Evolutionary conservation across 2,888 invertebrate genomes (phyloP).

Genomic region (Operophtera brumata): DNA sequence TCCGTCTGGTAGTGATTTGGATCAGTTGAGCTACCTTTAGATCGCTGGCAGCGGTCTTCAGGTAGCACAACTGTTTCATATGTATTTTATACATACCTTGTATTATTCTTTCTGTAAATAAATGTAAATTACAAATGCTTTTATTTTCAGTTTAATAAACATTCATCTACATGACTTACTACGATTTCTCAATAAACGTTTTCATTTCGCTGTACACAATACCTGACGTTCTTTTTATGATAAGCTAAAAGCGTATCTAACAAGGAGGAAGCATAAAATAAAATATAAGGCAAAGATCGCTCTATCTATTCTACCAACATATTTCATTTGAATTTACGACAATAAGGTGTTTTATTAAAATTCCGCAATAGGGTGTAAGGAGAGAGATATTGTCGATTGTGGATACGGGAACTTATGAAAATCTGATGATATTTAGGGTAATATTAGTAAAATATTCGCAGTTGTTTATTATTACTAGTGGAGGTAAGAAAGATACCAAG

Average conservation of each 20-base stretch:
- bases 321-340: slow-evolving; percentile 52
- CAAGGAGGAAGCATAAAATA: slow-evolving; percentile 28
- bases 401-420: slow-evolving; percentile 23
- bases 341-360: slow-evolving; percentile 57
- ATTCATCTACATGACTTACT: no score
- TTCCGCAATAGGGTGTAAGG: slow-evolving; percentile 46
- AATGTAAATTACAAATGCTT: no score
- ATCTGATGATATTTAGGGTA: slow-evolving; percentile 13
- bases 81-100: no score
- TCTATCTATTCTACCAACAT: slow-evolving; percentile 22
- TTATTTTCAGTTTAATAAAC: no score
- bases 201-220: slow-evolving; percentile 17
- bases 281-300: slow-evolving; percentile 17
- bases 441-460: neutral
- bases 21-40: no score
- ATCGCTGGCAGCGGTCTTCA: no score
- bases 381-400: slow-evolving; percentile 43
- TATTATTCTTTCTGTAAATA: no score
- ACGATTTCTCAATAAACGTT: slow-evolving; percentile 12
- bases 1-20: no score
- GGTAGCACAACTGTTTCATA: no score
- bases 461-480: neutral
- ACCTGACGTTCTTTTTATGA: slow-evolving; percentile 18
- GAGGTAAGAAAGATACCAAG: neutral
- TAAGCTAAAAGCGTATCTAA: slow-evolving; percentile 24